These are phyloP conservation scores for Labroides dimidiatus DNA, from an alignment of 2,797 vertebrate genomes.

Conservation along the genomic window DNA sequence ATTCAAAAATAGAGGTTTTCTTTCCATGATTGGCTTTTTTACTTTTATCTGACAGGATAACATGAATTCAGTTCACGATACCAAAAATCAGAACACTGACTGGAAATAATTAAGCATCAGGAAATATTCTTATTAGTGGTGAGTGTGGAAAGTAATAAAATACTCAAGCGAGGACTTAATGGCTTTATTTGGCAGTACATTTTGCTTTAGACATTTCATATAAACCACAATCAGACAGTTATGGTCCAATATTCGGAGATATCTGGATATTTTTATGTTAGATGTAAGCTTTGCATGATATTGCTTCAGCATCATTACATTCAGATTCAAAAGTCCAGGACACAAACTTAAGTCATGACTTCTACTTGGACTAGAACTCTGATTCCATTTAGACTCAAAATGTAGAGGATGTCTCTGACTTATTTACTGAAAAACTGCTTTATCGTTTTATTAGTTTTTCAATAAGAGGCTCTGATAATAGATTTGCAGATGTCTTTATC, in stretches of 20 bases:
- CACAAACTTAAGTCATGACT: too few species aligned
- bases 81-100: conserved; percentile 32
- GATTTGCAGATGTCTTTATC: too few species aligned
- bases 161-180: conserved; percentile 36
- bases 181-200: conserved; percentile 25
- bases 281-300: background rate
- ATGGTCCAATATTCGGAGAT: background rate
- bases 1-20: conserved; percentile 20
- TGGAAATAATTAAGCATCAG: conserved; percentile 55
- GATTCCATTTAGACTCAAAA: too few species aligned
- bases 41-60: conserved; percentile 22
- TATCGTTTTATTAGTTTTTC: too few species aligned
- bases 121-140: conserved; percentile 48
- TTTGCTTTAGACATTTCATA: conserved; percentile 4
- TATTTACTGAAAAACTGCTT: too few species aligned
- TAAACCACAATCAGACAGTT: background rate
- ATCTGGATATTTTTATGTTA: background rate
- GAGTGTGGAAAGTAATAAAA: conserved; percentile 52
- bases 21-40: background rate
- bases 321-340: background rate
- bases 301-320: background rate
- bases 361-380: too few species aligned
- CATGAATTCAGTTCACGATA: background rate
- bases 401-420: too few species aligned
- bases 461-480: too few species aligned